Percentiles rank a stretch among this genome's conserved stretches.
These are phyloP conservation scores for Serrognathus titanus DNA, from an alignment of 2,888 invertebrate species.

Conservation along the genomic window DNA sequence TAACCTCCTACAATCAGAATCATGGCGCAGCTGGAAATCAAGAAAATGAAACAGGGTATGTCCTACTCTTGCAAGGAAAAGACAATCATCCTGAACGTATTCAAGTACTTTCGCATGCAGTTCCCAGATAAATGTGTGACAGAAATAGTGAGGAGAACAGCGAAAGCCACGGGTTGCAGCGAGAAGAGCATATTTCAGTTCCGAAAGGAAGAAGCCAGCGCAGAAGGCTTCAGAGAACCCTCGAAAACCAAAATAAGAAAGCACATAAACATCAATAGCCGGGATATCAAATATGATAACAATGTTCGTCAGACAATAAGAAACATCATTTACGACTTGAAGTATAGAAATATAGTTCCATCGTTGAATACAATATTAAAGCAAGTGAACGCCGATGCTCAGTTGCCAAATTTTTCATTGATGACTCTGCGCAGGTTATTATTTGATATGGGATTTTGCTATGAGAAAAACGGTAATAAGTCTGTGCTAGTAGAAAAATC, in stretches of 20 bases:
- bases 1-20: neutral
- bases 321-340: constrained; percentile 44
- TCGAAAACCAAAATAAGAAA: constrained; percentile 45
- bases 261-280: constrained; percentile 45
- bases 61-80: constrained; percentile 47
- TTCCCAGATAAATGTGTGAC: constrained; percentile 43
- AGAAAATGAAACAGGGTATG: constrained; percentile 49
- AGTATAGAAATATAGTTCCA: constrained; percentile 40
- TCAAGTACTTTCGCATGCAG: constrained; percentile 43
- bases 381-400: constrained; percentile 36
- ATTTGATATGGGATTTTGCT: constrained; percentile 47
- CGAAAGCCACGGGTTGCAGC: constrained; percentile 47
- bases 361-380: constrained; percentile 44
- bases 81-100: constrained; percentile 47
- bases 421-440: constrained; percentile 45
- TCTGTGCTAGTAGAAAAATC: constrained; percentile 41
- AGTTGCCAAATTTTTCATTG: constrained; percentile 44
- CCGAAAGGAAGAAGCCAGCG: constrained; percentile 46
- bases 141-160: constrained; percentile 42
- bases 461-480: constrained; percentile 44
- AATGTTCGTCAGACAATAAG: constrained; percentile 42
- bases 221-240: constrained; percentile 44
- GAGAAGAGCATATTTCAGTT: constrained; percentile 48
- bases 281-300: constrained; percentile 45
- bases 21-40: constrained; percentile 34